Evolutionary conservation across 2,797 vertebrate genomes (phyloP).

Genomic region (Gallinago stenura): DNA sequence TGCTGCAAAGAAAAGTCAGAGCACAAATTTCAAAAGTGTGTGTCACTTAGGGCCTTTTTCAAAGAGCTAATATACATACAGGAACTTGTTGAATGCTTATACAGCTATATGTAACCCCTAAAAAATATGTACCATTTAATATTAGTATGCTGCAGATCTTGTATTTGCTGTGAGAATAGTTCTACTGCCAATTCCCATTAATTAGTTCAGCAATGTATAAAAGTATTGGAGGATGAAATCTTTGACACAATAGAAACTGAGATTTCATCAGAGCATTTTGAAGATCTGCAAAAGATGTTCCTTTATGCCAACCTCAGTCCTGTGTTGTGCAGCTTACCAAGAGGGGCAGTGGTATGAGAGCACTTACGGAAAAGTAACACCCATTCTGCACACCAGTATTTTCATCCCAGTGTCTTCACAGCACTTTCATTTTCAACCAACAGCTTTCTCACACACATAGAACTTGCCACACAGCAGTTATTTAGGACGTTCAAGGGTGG

Average conservation of each 20-base stretch:
- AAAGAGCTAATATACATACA: not conserved
- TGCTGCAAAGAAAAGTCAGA: not conserved
- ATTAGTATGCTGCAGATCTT: not conserved
- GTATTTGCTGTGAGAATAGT: not conserved
- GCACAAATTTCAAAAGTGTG: not conserved
- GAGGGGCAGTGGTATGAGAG: accelerated
- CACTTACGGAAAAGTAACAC: accelerated
- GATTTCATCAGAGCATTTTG: not conserved
- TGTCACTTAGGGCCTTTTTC: not conserved
- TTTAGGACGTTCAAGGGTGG: not conserved
- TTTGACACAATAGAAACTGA: not conserved
- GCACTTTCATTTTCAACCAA: not conserved
- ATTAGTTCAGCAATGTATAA: not conserved
- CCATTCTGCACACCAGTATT: not conserved
- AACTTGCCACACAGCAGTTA: not conserved
- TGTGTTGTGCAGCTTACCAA: not conserved
- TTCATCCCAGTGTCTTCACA: not conserved
- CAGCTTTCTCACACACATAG: not conserved
- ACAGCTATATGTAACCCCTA: not conserved
- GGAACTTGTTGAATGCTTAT: not conserved
- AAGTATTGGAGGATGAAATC: not conserved
- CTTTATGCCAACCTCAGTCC: not conserved
- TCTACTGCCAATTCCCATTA: not conserved
- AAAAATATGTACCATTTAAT: not conserved
- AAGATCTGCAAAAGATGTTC: not conserved